Base-by-base conservation (phyloP, 2,113 vertebrate species). In the Fregata magnificens region DNA sequence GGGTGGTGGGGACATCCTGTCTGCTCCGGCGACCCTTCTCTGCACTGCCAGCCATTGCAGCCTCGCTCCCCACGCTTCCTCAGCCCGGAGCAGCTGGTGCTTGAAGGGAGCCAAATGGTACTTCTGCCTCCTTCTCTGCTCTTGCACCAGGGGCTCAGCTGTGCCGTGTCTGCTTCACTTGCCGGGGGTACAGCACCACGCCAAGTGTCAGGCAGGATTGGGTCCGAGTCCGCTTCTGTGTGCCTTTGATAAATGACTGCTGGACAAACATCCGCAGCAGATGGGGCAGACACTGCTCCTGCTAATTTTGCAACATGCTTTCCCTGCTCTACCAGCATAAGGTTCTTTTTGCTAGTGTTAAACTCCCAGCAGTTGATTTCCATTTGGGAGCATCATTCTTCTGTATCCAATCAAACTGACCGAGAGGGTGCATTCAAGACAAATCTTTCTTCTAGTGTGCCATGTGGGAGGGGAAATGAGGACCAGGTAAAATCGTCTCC, bases 31-130 rank as follows among this genome's bases (percentile, higher is more conserved):
- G 2, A 5, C 5, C 26, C 7, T 50, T 71, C 42, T 61, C 22
- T 4, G 4, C 13, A 62, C 11, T 2, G 6, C 31, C 31, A 62
- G 74, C 36, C 0, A 0, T 10, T 1, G 0, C 52, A 82, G 28
- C 25, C 44, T 63, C 1, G 4, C 15, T 67, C 25, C 45, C 17
- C 26, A 15, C 0, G 1, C 15, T 45, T 72, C 15, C 47, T 69
- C 44, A 78, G 49, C 49, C 69, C 2, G 1, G 19, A 65, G 72
- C 40, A 81, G 49, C 0, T 10, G 29, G 36, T 65, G 29, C 36
- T 29, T 5, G 12, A 67, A 62, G 31, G 28, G 42, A 66, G 13
- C 10, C 2, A 5, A 19, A 45, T 1, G 2, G 28, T 12, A 13
- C 72, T 31, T 61, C 29, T 61, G 40, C 13, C 21, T 24, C 19